Evolutionary conservation across 2,113 vertebrate species (phyloP).

Genomic region (Suncus etruscus): DNA sequence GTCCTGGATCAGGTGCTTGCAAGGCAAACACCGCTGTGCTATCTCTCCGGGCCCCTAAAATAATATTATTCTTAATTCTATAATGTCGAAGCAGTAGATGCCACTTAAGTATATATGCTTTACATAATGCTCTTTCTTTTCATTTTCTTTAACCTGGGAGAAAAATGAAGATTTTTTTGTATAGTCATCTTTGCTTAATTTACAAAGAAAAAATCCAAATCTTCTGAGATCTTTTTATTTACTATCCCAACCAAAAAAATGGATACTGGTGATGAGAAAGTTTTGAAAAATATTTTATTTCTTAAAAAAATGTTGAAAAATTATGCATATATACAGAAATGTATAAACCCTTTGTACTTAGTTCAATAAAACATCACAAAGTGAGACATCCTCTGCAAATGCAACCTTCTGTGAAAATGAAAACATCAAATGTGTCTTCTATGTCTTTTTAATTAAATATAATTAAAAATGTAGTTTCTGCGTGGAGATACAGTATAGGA

Average conservation of each 20-base stretch:
- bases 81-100: neutral
- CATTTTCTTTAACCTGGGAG: neutral
- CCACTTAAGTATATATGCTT: neutral
- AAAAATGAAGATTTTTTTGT: neutral
- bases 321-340: neutral
- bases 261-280: neutral
- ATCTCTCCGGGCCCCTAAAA: no score
- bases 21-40: no score
- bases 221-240: no score
- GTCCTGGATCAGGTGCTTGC: no score
- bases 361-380: conserved; percentile 33
- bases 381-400: conserved; percentile 46
- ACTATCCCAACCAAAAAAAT: neutral
- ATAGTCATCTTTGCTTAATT: neutral
- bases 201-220: neutral
- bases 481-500: no score
- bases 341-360: neutral
- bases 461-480: no score
- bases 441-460: no score
- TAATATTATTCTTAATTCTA: neutral
- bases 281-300: conserved; percentile 29
- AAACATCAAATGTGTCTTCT: neutral
- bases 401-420: conserved; percentile 9
- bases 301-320: neutral
- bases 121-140: neutral